Percentiles rank a stretch among this genome's conserved stretches.
phyloP scores from a whole-genome alignment of 1,140 invertebrate genomes.

The Apolygus lucorum region DNA sequence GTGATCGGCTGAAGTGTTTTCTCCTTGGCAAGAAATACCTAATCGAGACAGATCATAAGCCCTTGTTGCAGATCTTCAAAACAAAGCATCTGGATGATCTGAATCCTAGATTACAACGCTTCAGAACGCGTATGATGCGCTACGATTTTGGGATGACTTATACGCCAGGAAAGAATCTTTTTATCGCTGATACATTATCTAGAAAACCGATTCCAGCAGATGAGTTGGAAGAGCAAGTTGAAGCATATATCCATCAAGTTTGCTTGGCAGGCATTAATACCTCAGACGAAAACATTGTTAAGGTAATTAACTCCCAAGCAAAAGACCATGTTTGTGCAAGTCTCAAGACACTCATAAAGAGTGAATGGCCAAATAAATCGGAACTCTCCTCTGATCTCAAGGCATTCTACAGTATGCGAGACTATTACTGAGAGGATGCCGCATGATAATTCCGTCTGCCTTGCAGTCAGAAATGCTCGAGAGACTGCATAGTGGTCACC shows the following conservation, averaged over 20 bases:
- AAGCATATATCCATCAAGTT: slow-evolving; percentile 4
- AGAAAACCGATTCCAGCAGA: background rate
- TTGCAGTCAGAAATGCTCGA: background rate
- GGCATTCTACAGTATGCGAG: background rate
- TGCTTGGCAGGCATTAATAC: background rate
- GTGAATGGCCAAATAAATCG: background rate
- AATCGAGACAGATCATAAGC: slow-evolving; percentile 2
- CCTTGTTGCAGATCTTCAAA: background rate
- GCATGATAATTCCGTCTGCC: background rate
- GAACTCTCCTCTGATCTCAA: background rate
- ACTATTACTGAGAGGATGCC: background rate
- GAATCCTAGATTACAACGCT: background rate
- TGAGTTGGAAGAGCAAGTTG: background rate
- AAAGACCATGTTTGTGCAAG: background rate
- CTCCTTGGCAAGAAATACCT: background rate
- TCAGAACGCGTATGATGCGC: slow-evolving; percentile 1
- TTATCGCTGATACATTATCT: background rate
- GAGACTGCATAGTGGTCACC: slow-evolving; percentile 4
- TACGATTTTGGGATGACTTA: background rate
- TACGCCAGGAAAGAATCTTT: background rate
- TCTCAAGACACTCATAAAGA: background rate
- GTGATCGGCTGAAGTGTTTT: slow-evolving; percentile 7
- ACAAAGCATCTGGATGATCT: background rate
- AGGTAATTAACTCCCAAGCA: background rate
- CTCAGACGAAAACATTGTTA: background rate